Conservation (phyloP, 2,113 vertebrate genomes). For the Columba livia region DNA sequence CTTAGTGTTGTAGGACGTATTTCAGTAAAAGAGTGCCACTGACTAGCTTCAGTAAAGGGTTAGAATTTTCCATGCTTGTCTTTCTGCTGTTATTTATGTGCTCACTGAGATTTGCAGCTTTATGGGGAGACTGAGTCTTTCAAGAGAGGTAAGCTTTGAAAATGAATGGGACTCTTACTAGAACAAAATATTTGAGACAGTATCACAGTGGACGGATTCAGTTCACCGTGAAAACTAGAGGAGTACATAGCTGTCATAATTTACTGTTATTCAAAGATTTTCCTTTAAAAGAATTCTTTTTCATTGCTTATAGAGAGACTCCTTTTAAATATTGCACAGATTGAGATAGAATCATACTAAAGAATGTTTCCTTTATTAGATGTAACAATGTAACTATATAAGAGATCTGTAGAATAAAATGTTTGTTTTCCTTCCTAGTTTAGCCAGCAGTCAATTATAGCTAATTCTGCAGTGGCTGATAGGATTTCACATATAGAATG, state of each 20-base stretch:
- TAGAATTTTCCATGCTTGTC: slow-evolving; percentile 14
- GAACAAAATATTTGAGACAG: background rate
- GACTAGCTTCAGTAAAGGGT: background rate
- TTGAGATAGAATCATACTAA: background rate
- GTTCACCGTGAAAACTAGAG: background rate
- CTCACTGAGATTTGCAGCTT: background rate
- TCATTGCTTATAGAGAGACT: background rate
- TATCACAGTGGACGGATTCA: background rate
- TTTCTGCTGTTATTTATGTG: slow-evolving; percentile 5
- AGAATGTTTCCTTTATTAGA: background rate
- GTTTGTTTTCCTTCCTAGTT: background rate
- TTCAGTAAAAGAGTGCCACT: background rate
- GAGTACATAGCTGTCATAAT: background rate
- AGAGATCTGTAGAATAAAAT: background rate
- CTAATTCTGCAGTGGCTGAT: background rate
- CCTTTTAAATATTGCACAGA: background rate
- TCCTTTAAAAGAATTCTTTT: background rate
- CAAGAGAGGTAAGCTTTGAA: background rate
- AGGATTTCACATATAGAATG: background rate
- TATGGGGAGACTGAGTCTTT: background rate
- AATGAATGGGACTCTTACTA: background rate
- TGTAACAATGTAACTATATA: background rate
- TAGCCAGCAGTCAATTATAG: background rate
- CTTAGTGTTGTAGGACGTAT: background rate
- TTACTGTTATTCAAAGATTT: background rate